phyloP scores from a whole-genome alignment of 2,888 invertebrate species.

The Euplexia lucipara region DNA sequence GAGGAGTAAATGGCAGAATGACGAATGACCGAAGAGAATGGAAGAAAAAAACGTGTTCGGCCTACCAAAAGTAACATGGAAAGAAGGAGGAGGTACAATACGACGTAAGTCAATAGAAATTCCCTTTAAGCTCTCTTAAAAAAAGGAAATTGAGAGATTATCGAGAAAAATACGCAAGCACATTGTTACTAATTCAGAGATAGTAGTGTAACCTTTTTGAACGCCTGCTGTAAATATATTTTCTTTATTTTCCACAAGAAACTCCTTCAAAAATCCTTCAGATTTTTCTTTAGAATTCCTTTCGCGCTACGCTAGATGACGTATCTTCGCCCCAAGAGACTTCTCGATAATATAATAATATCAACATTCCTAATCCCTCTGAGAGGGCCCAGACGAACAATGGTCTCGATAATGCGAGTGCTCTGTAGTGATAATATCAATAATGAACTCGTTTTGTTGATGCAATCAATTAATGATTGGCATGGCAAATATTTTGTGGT shows the following conservation, averaged over 20 bases:
- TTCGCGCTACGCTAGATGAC: constrained; percentile 58
- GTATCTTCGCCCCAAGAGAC: constrained; percentile 57
- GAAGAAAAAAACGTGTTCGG: too few species aligned
- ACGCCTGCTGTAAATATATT: constrained; percentile 21
- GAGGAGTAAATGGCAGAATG: too few species aligned
- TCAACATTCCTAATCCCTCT: constrained; percentile 54
- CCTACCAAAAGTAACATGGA: too few species aligned
- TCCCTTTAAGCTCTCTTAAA: neutral
- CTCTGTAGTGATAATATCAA: constrained; percentile 57
- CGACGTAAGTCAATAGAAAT: neutral
- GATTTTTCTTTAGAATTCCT: constrained; percentile 63
- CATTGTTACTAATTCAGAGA: neutral
- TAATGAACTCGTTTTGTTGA: constrained; percentile 45
- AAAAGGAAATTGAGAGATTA: neutral
- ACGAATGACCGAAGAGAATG: too few species aligned
- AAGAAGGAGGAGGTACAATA: too few species aligned
- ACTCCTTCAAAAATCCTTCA: constrained; percentile 34
- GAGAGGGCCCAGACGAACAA: constrained; percentile 59
- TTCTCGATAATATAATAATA: constrained; percentile 53
- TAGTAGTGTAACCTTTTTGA: too few species aligned
- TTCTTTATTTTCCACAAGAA: constrained; percentile 24
- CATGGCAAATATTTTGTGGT: constrained; percentile 1
- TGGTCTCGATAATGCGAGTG: constrained; percentile 56
- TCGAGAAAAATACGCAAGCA: neutral
- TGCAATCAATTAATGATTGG: constrained; percentile 23